These are phyloP conservation scores for Cydia pomonella DNA, from an alignment of 1,140 invertebrate genomes.

Conservation along the genomic window DNA sequence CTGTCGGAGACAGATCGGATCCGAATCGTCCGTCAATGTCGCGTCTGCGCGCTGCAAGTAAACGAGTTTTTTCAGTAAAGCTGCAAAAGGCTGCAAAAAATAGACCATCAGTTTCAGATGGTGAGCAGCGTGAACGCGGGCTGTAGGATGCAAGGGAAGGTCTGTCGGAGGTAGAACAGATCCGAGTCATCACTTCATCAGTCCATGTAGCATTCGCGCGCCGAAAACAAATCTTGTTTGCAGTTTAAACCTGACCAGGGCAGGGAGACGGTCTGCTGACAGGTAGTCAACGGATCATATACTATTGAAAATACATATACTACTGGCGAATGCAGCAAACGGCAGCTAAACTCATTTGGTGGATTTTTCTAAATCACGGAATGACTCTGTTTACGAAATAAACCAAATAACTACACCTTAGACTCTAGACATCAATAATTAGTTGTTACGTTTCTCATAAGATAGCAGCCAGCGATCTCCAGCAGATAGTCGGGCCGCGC, in stretches of 20 bases:
- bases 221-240: too few relatives aligned
- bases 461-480: conserved; percentile 66
- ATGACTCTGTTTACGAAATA: neutral
- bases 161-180: conserved; percentile 59
- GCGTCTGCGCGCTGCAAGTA: conserved; percentile 53
- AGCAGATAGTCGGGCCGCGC: conserved; percentile 56
- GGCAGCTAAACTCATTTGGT: too few relatives aligned
- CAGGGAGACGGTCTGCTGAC: neutral
- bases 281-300: neutral
- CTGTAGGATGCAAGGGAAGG: conserved; percentile 66
- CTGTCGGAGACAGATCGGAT: conserved; percentile 62
- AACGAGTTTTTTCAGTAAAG: too few relatives aligned
- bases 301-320: too few relatives aligned
- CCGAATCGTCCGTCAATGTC: conserved; percentile 57
- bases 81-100: too few relatives aligned
- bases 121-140: conserved; percentile 57
- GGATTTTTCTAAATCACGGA: neutral
- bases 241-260: too few relatives aligned
- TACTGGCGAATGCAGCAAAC: too few relatives aligned
- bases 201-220: conserved; percentile 49
- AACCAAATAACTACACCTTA: neutral
- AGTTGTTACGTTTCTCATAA: conserved; percentile 64
- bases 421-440: too few relatives aligned
- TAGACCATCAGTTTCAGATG: conserved; percentile 51
- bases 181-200: conserved; percentile 52